phyloP scores from a whole-genome alignment of 2,888 invertebrate genomes.

The Habroteleia sp. region DNA sequence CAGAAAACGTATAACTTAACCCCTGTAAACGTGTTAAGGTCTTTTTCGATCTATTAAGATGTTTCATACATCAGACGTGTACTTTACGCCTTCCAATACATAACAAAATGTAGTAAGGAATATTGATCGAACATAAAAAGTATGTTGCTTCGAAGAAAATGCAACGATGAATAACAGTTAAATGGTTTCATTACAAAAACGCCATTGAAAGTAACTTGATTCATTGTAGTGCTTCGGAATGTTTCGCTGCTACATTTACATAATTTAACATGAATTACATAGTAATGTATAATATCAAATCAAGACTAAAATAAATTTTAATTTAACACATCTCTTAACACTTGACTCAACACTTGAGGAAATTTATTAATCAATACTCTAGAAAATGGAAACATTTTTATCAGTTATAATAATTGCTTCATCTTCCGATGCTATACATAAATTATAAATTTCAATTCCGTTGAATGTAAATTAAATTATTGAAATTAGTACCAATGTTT shows the following conservation, averaged over 20 bases:
- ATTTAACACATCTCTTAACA: background rate
- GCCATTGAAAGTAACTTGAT: background rate
- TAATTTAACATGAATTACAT: background rate
- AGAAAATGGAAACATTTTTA: background rate
- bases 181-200: no score
- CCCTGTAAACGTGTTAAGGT: slow-evolving; percentile 41
- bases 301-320: no score
- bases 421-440: slow-evolving; percentile 3
- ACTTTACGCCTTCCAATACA: slow-evolving; percentile 13
- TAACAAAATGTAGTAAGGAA: background rate
- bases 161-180: no score
- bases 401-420: slow-evolving; percentile 2
- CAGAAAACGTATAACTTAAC: slow-evolving; percentile 59
- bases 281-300: background rate
- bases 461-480: slow-evolving; percentile 23
- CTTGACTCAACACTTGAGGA: no score
- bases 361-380: background rate
- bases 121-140: no score
- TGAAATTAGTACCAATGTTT: slow-evolving; percentile 24
- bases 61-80: slow-evolving; percentile 37
- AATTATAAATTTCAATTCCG: slow-evolving; percentile 13
- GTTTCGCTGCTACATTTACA: no score
- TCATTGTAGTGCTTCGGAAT: background rate
- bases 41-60: slow-evolving; percentile 45
- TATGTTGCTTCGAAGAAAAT: no score